A percentile compares a stretch with the other conserved stretches of the same genome.
phyloP scores from a whole-genome alignment of 2,888 invertebrate genomes.

The Busseola fusca region DNA sequence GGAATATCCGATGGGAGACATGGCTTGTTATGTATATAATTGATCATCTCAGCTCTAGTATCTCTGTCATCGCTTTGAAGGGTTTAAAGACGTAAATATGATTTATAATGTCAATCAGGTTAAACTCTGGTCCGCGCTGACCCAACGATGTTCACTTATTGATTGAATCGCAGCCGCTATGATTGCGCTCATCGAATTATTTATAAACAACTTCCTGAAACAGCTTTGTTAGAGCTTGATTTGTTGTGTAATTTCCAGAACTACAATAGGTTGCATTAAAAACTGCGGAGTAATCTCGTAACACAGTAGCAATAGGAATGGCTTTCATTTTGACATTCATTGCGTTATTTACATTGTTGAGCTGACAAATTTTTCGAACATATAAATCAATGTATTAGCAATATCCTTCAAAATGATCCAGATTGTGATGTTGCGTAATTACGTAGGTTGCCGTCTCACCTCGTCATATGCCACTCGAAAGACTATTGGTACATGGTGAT shows the following conservation, averaged over 20 bases:
- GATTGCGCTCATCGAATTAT: conserved; percentile 54
- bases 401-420: background rate
- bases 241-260: background rate
- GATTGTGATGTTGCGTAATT: background rate
- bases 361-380: background rate
- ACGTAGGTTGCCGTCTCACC: no score
- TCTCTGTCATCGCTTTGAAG: conserved; percentile 24
- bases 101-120: conserved; percentile 67
- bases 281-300: background rate
- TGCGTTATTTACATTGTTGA: background rate
- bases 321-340: background rate
- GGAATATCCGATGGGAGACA: background rate
- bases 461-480: no score
- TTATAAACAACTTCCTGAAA: conserved; percentile 43
- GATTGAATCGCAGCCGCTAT: conserved; percentile 60
- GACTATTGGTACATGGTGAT: background rate
- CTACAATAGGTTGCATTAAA: background rate
- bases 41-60: conserved; percentile 13
- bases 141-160: conserved; percentile 53
- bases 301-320: background rate
- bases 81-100: conserved; percentile 49
- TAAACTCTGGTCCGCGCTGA: conserved; percentile 65
- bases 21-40: background rate
- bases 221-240: conserved; percentile 15
- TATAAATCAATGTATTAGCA: background rate